phyloP scores from a whole-genome alignment of 2,888 invertebrate genomes.

The Chelonus formosanus region DNA sequence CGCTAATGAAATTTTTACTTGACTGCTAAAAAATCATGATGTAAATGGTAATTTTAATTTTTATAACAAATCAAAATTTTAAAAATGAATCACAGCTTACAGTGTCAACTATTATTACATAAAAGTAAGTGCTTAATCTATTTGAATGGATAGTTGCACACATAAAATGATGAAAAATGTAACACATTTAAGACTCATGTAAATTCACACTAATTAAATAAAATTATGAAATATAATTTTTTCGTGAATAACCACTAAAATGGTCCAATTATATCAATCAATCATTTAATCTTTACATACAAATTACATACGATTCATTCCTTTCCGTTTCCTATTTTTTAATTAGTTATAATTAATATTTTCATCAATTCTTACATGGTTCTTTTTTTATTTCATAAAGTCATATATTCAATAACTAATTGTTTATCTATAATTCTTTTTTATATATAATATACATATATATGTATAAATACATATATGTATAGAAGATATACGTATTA shows the following conservation, averaged over 20 bases:
- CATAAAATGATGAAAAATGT: too few relatives aligned
- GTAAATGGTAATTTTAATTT: slow-evolving; percentile 40
- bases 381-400: slow-evolving; percentile 17
- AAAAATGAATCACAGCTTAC: slow-evolving; percentile 53
- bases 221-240: too few relatives aligned
- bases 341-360: slow-evolving; percentile 36
- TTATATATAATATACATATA: too few relatives aligned
- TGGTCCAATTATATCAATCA: slow-evolving; percentile 25
- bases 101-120: slow-evolving; percentile 40
- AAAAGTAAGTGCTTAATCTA: slow-evolving; percentile 28
- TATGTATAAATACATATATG: too few relatives aligned
- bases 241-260: too few relatives aligned
- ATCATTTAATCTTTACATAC: slow-evolving; percentile 36
- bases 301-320: slow-evolving; percentile 36
- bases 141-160: slow-evolving; percentile 24
- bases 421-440: too few relatives aligned
- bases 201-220: too few relatives aligned
- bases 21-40: slow-evolving; percentile 1
- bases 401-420: slow-evolving; percentile 34
- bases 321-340: slow-evolving; percentile 1
- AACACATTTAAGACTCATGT: too few relatives aligned
- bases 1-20: slow-evolving; percentile 8
- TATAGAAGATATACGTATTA: too few relatives aligned
- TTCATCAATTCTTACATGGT: slow-evolving; percentile 22
- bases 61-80: slow-evolving; percentile 43